Base-by-base conservation (phyloP, 2,888 invertebrate genomes). In the Brachypterus glaber region DNA sequence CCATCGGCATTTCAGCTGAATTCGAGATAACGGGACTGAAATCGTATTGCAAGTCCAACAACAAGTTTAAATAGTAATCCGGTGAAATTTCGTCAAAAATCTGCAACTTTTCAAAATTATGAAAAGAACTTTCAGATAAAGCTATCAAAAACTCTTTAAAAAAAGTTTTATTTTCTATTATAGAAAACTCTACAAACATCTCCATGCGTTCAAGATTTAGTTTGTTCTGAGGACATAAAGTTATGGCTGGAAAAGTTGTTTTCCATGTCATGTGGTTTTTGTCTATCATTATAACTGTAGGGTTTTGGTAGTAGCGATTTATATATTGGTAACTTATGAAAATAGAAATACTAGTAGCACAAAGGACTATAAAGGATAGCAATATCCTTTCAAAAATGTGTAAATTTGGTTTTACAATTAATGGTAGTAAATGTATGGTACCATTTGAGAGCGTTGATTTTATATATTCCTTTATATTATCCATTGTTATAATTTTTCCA, bases 271-370 rank as follows among this genome's bases (percentile, higher is more conserved):
- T 73, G 11, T 77, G 75, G 55, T 80, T 78, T 1, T 79, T 67
- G 55, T 80, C 79, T 76, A 79, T 79, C 14, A 79, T 78, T 16
- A 80, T 73, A 9, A 79, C 79, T 31, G 78, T 79, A 2, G 80
- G 79, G 2, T 78, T 78, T 18, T 73, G 74, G 61, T 77, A 77
- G 55, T 78, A 80, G 11, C 79, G 33, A 8, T 30, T 57, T 74
- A 79, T 76, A 3, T 78, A 79, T 30, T 72, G 66, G 43, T 64
- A 62, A 15, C 78, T 77, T 21, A 59, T 42, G 7, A 9, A 9
- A n/a, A n/a, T n/a, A n/a, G n/a, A n/a, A n/a, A n/a, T n/a, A n/a
- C n/a, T n/a, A n/a, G n/a, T n/a, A n/a, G n/a, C n/a, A n/a, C n/a
- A n/a, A n/a, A n/a, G n/a, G n/a, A n/a, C n/a, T n/a, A n/a, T n/a